A percentile compares a stretch with the other conserved stretches of the same genome.
Conservation (phyloP, 2,888 invertebrate species). For the Autographa pulchrina region DNA sequence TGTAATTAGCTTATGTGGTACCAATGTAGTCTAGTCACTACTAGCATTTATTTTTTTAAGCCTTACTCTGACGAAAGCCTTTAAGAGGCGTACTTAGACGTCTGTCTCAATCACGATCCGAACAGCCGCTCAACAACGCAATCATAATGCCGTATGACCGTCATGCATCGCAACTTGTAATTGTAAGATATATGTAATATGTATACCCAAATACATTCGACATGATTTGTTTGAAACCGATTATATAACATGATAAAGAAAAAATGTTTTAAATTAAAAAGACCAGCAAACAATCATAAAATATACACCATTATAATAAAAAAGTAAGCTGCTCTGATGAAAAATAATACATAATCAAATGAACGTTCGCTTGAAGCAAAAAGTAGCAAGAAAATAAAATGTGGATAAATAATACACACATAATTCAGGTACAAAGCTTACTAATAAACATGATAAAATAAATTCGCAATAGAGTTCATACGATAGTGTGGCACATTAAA, state of each 20-base stretch:
- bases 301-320: not conserved
- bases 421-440: not conserved
- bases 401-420: not conserved
- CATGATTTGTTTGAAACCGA: slow-evolving; percentile 3
- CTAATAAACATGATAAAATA: not conserved
- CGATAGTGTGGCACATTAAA: too few species aligned
- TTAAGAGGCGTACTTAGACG: not conserved
- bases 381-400: not conserved
- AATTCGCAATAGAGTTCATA: too few species aligned
- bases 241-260: slow-evolving; percentile 24
- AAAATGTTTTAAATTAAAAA: slow-evolving; percentile 15
- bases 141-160: not conserved
- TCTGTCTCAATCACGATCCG: not conserved
- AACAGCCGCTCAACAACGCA: not conserved
- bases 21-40: too few species aligned
- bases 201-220: not conserved
- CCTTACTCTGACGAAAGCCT: not conserved
- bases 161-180: not conserved
- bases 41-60: not conserved
- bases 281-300: slow-evolving; percentile 13
- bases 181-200: not conserved
- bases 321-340: not conserved
- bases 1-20: too few species aligned
- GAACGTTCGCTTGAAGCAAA: not conserved
- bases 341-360: not conserved